Evolutionary conservation across 2,113 vertebrate species (phyloP).

Genomic region (Mirza zaza): DNA sequence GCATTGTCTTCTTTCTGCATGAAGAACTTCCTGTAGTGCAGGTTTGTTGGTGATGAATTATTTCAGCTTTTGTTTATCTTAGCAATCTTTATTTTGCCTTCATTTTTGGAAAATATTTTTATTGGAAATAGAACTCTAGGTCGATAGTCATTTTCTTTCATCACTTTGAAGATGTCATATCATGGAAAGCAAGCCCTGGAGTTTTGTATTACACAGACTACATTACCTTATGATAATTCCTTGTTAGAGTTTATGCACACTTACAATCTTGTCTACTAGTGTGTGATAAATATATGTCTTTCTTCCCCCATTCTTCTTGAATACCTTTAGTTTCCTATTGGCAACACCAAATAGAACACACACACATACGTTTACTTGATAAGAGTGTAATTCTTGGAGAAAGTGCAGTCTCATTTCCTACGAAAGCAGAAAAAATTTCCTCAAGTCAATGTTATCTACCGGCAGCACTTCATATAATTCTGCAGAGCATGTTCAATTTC

Average conservation of each 20-base stretch:
- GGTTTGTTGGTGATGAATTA: not conserved
- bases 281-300: not conserved
- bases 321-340: not conserved
- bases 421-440: not conserved
- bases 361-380: not conserved
- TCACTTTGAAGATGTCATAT: conserved; percentile 36
- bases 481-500: not conserved
- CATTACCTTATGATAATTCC: not conserved
- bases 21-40: not conserved
- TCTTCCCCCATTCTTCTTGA: not conserved
- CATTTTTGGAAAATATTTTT: conserved; percentile 55
- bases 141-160: conserved; percentile 44
- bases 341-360: not conserved
- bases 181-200: conserved; percentile 23
- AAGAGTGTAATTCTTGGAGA: not conserved
- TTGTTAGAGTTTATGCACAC: not conserved
- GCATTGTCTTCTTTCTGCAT: not conserved
- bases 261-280: not conserved
- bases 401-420: not conserved
- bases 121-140: conserved; percentile 38
- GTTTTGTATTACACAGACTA: conserved; percentile 22
- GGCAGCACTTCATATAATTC: not conserved
- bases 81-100: conserved; percentile 44
- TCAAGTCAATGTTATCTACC: not conserved
- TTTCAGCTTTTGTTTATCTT: conserved; percentile 42